A percentile compares a stretch with the other conserved stretches of the same genome.
phyloP scores from a whole-genome alignment of 2,888 invertebrate species.

The Xestia c-nigrum region DNA sequence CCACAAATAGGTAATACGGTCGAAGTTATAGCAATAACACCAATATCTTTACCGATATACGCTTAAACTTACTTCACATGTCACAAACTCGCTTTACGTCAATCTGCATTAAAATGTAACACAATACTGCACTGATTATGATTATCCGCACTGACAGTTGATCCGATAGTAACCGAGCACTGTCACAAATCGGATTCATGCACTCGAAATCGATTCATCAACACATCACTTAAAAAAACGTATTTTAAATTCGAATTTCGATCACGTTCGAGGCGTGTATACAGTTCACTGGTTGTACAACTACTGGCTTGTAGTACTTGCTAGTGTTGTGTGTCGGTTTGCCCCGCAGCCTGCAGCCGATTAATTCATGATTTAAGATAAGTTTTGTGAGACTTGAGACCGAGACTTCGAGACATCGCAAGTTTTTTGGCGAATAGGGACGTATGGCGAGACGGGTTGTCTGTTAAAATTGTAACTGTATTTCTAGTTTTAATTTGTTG shows the following conservation, averaged over 20 bases:
- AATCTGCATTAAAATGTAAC: conserved; percentile 63
- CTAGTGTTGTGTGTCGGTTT: conserved; percentile 72
- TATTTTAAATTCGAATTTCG: conserved; percentile 55
- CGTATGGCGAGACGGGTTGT: conserved; percentile 64
- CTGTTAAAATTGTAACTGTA: conserved; percentile 62
- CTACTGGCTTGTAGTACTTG: conserved; percentile 79
- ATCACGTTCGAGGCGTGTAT: conserved; percentile 79
- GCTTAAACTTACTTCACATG: conserved; percentile 60
- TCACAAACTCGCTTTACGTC: conserved; percentile 64
- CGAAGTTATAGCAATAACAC: conserved; percentile 62
- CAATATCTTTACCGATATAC: conserved; percentile 51
- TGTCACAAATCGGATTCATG: conserved; percentile 68
- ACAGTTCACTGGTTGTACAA: conserved; percentile 80
- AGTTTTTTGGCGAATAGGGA: conserved; percentile 71
- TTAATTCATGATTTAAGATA: conserved; percentile 84
- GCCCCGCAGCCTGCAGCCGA: conserved; percentile 72
- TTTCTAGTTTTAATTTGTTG: conserved; percentile 26
- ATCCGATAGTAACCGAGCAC: conserved; percentile 68
- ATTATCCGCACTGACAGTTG: conserved; percentile 62
- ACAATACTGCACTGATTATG: conserved; percentile 67
- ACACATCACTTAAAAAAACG: conserved; percentile 71
- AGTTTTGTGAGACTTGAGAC: conserved; percentile 72
- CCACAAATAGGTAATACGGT: conserved; percentile 1
- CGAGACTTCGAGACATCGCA: conserved; percentile 62
- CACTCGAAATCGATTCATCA: conserved; percentile 72